Evolutionary conservation across 1,140 invertebrate species (phyloP), one percentile per base, ranked within the genome.

Genomic region (Vanessa atalanta): DNA sequence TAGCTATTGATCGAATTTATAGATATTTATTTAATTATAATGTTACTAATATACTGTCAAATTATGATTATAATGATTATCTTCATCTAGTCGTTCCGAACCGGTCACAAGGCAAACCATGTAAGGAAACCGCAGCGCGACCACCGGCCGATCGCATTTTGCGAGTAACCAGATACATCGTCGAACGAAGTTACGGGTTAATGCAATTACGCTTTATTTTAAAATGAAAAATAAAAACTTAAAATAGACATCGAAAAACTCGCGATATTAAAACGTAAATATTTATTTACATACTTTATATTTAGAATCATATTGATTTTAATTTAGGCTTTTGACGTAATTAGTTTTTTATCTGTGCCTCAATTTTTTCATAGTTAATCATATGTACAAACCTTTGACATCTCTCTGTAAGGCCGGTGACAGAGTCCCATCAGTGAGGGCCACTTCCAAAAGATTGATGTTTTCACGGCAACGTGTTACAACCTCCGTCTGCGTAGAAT

Each of bases 401-500:
- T 92, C 89, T 65, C 87, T 83, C 67, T 91, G 90, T 68, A 90
- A 80, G 3, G 82, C 79, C 1, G 88, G 70, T 14, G 90, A 92
- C 65, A 91, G 74, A 1, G 83, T 76, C 31, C 87, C 87, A 48
- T 88, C 85, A 23, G 83, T 83, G 48, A 92, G 76, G 8, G 87
- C 88, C 50, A 90, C 85, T 48, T 92, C 90, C 83, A 92, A 83
- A 20, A 91, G 78, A 75, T 89, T 90, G 85, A 92, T 90, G 82
- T 92, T 91, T 76, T 92, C 90, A 15, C 89, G 85, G 83, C 90
- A 92, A 43, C 88, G 84, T 31, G 88, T 83, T 67, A 90, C 84
- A 72, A 92, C 79, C 88, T 92, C 90, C 87, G 88, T 90, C 90
- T 92, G 90, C 77, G 81, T 77, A 87, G 80, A 88, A 92, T 63